These are phyloP conservation scores for Lithophane leautieri DNA, from an alignment of 2,888 invertebrate species.

Conservation along the genomic window DNA sequence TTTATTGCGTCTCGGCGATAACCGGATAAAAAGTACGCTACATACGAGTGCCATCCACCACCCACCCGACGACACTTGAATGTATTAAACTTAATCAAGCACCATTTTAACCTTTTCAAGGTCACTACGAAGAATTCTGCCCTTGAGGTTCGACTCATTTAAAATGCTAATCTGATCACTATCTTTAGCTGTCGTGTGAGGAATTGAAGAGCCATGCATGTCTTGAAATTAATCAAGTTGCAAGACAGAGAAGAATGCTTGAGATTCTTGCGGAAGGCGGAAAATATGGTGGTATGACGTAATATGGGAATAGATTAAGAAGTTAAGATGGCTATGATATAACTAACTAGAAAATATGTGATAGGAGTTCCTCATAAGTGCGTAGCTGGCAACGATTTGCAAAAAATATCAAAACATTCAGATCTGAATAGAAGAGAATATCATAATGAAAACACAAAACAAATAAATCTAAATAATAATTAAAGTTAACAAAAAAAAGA, in stretches of 20 bases:
- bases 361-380: neutral
- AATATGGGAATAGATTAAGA: neutral
- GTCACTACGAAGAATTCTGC: constrained; percentile 11
- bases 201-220: constrained; percentile 44
- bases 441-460: constrained; percentile 9
- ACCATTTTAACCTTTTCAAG: constrained; percentile 45
- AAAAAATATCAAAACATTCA: neutral
- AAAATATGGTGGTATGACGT: neutral
- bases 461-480: constrained; percentile 18
- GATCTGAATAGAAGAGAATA: neutral
- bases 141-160: constrained; percentile 39
- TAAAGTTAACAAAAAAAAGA: constrained; percentile 4
- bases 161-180: constrained; percentile 46
- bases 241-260: constrained; percentile 35
- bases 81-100: constrained; percentile 38
- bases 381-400: neutral
- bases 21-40: constrained; percentile 29
- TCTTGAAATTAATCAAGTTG: constrained; percentile 44
- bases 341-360: neutral
- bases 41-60: constrained; percentile 21
- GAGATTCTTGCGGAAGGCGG: constrained; percentile 2
- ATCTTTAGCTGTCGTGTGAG: constrained; percentile 40
- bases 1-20: constrained; percentile 41
- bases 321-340: neutral
- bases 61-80: constrained; percentile 20